These are phyloP conservation scores for Acomys russatus DNA, from an alignment of 2,797 vertebrate genomes.

Conservation along the genomic window DNA sequence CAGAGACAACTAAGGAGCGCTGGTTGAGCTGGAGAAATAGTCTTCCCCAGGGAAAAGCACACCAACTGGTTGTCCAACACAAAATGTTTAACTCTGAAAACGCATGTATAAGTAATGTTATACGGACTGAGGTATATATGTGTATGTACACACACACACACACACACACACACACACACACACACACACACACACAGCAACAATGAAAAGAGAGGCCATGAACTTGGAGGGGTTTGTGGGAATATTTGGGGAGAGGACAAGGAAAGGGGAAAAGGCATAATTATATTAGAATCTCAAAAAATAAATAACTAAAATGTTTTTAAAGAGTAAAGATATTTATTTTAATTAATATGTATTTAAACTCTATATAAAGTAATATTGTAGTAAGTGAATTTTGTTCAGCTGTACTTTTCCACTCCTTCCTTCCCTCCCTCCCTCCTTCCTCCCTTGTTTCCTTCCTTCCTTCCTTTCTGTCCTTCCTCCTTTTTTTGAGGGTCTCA, in stretches of 20 bases:
- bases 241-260: neutral
- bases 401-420: too few species aligned
- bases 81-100: neutral
- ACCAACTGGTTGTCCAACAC: neutral
- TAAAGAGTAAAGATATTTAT: conserved; percentile 37
- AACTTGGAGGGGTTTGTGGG: neutral
- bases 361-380: conserved; percentile 4
- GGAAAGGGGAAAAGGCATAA: neutral
- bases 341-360: conserved; percentile 4
- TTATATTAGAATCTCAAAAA: neutral
- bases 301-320: neutral
- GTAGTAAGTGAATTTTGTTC: conserved; percentile 5
- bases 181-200: too few species aligned
- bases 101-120: neutral
- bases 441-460: neutral
- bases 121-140: neutral
- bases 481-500: neutral
- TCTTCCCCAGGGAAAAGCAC: neutral
- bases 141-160: too few species aligned
- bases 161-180: too few species aligned
- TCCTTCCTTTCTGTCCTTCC: neutral
- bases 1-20: neutral
- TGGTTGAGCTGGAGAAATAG: neutral
- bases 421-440: neutral
- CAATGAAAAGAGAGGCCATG: neutral